phyloP scores from a whole-genome alignment of 1,140 invertebrate genomes.

The Dysdera silvatica region DNA sequence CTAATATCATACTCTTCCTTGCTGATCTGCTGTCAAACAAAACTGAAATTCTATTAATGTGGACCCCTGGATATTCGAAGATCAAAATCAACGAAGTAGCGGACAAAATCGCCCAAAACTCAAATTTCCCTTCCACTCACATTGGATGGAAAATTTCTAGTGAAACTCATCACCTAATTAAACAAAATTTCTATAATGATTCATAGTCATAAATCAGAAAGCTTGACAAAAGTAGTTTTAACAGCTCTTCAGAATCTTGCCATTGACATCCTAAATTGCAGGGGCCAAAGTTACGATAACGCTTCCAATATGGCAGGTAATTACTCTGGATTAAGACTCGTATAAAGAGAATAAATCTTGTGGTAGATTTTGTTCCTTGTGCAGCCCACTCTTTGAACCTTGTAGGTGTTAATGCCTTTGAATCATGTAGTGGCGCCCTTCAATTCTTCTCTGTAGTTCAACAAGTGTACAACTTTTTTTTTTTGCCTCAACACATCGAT shows the following conservation, averaged over 20 bases:
- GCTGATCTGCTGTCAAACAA: too few species aligned
- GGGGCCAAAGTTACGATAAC: slow-evolving; percentile 1
- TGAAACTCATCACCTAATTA: too few species aligned
- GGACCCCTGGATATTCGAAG: too few species aligned
- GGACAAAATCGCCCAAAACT: too few species aligned
- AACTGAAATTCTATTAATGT: too few species aligned
- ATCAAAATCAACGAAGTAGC: too few species aligned
- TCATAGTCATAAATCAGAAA: not conserved
- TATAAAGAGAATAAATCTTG: not conserved
- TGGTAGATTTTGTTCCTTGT: not conserved
- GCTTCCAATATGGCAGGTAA: not conserved
- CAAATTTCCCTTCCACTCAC: too few species aligned
- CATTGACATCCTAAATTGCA: not conserved
- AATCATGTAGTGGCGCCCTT: not conserved
- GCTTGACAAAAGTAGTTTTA: not conserved
- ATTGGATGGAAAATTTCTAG: too few species aligned
- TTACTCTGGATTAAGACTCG: not conserved
- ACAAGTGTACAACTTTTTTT: slow-evolving; percentile 33
- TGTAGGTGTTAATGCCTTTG: not conserved
- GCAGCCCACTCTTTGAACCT: slow-evolving; percentile 15
- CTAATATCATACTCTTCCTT: too few species aligned
- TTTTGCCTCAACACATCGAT: slow-evolving; percentile 29
- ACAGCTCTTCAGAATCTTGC: not conserved
- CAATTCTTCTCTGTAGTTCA: not conserved
- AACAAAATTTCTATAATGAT: too few species aligned